Percentiles rank a stretch among this genome's conserved stretches.
phyloP scores from a whole-genome alignment of 2,888 invertebrate species.

The Hypsopygia costalis region DNA sequence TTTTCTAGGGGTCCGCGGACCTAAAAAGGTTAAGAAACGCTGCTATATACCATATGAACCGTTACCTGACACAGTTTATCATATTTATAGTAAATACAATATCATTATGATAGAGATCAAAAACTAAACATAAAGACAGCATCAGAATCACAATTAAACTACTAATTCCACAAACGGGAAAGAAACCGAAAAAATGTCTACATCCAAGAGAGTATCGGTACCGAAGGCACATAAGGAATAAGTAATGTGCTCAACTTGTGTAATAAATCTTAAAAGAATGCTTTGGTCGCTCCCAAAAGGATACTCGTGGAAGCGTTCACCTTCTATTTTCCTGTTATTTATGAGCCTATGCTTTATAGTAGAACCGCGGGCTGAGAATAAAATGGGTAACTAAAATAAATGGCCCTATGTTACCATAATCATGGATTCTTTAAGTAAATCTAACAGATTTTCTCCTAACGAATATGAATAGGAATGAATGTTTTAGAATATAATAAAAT shows the following conservation, averaged over 20 bases:
- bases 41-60: no score
- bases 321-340: slow-evolving; percentile 79
- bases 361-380: slow-evolving; percentile 73
- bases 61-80: no score
- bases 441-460: slow-evolving; percentile 52
- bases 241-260: slow-evolving; percentile 76
- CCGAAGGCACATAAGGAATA: slow-evolving; percentile 73
- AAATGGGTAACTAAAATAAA: slow-evolving; percentile 77
- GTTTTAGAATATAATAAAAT: no score
- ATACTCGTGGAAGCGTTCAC: slow-evolving; percentile 77
- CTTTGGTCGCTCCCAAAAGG: slow-evolving; percentile 78
- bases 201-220: slow-evolving; percentile 56
- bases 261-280: slow-evolving; percentile 81
- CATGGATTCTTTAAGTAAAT: slow-evolving; percentile 57
- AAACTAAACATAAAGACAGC: background rate
- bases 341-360: slow-evolving; percentile 76
- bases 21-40: no score
- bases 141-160: slow-evolving; percentile 15
- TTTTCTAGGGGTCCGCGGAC: no score
- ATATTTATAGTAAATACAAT: no score
- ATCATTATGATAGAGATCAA: no score
- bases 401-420: slow-evolving; percentile 66
- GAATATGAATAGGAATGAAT: slow-evolving; percentile 48
- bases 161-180: slow-evolving; percentile 22
- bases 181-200: slow-evolving; percentile 42